Evolutionary conservation across 2,797 vertebrate species (phyloP), one percentile per base, ranked within the genome.

Genomic region (Masticophis lateralis): DNA sequence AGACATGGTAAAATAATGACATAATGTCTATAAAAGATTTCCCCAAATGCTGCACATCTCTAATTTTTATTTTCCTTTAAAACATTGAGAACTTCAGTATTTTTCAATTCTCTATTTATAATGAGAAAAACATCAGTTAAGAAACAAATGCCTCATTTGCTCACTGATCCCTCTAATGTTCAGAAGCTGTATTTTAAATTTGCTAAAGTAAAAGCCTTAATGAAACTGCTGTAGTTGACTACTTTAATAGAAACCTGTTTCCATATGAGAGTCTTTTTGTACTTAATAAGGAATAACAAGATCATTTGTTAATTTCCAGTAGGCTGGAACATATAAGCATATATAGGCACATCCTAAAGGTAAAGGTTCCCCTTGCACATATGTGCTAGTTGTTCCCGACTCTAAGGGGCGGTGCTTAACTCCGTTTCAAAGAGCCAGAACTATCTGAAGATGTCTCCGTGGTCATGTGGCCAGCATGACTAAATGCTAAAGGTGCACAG

Each of bases 21-120:
- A 95, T 94, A 96, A 57, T 95, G 91, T 95, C 95, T 97, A 94
- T 95, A 96, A 95, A 96, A 95, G 95, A 97, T 95, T 96, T 93
- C 94, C 94, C 95, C 96, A 96, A 97, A 96, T 93, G 60, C 66
- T 92, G 96, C 94, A 87, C 66, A 92, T 95, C 94, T 96, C 92
- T 55, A 59, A 94, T 92, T 88, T 51, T 94, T 27, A 87, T 14
- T 93, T 92, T 91, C 43, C 47, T 90, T 63, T 66, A 92, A 95
- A 91, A 95, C 95, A 92, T 93, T 89, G 59, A 95, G 91, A n/a
- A 11, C 14, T 93, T 95, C 90, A 90, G 66, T 83, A 90, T 93
- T 89, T 55, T 59, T 20, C 88, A 94, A 11, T 93, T 43, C n/a
- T 74, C 37, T 90, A 43, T 95, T 93, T 93, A 60, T 91, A 96